These are phyloP conservation scores for Sarcophaga rosellei DNA, from an alignment of 2,888 invertebrate species.

Conservation along the genomic window DNA sequence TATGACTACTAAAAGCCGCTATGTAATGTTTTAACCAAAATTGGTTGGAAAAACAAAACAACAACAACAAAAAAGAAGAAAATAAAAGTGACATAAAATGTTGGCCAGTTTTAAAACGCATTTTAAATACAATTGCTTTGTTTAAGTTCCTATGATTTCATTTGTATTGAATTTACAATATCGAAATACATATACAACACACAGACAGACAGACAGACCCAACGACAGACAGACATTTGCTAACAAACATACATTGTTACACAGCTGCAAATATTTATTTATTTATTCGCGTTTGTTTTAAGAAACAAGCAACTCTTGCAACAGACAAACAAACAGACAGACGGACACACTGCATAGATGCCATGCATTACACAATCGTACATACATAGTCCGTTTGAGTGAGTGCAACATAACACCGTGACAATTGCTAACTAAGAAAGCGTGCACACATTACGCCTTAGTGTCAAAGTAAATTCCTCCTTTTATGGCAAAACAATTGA, in stretches of 20 bases:
- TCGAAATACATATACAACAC: neutral
- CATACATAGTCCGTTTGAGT: neutral
- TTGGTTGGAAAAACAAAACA: slow-evolving; percentile 4
- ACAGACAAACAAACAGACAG: slow-evolving; percentile 4
- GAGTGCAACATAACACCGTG: slow-evolving; percentile 62
- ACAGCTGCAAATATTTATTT: slow-evolving; percentile 42
- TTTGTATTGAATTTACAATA: slow-evolving; percentile 45
- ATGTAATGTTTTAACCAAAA: slow-evolving; percentile 25
- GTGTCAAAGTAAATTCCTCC: slow-evolving; percentile 71
- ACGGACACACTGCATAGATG: slow-evolving; percentile 6
- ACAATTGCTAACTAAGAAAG: slow-evolving; percentile 66
- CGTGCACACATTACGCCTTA: slow-evolving; percentile 68
- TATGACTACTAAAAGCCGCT: slow-evolving; percentile 45
- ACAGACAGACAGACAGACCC: neutral
- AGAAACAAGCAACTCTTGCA: slow-evolving; percentile 7
- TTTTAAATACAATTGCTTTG: slow-evolving; percentile 48
- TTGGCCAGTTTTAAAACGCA: slow-evolving; percentile 50
- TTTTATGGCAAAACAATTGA: slow-evolving; percentile 70
- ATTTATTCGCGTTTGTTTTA: slow-evolving; percentile 24
- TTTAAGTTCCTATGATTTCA: slow-evolving; percentile 46
- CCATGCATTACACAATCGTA: neutral
- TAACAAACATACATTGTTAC: slow-evolving; percentile 41
- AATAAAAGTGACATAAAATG: slow-evolving; percentile 16
- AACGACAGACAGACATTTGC: neutral
- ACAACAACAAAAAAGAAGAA: neutral